Conservation (phyloP, 2,888 invertebrate species). For the Dorcus parallelipipedus region DNA sequence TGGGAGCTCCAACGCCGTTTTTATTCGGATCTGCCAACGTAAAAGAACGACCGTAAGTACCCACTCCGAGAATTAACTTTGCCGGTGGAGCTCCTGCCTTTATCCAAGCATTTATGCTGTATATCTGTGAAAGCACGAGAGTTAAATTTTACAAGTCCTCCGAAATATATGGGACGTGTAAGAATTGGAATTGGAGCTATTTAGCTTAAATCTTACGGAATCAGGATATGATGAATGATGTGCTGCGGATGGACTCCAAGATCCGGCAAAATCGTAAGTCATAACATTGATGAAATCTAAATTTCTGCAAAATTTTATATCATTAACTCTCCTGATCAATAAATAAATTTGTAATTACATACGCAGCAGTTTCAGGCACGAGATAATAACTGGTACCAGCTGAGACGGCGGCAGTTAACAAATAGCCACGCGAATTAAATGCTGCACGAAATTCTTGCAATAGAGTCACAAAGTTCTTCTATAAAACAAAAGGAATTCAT, state of each 20-base stretch:
- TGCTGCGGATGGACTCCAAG: constrained; percentile 62
- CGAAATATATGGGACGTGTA: too few relatives aligned
- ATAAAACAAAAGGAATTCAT: not conserved
- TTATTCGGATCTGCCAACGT: constrained; percentile 52
- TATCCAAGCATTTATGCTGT: constrained; percentile 52
- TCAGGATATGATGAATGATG: constrained; percentile 61
- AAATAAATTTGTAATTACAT: too few relatives aligned
- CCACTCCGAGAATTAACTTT: constrained; percentile 68
- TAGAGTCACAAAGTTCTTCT: constrained; percentile 46
- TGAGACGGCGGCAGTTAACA: constrained; percentile 60
- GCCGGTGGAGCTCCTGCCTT: constrained; percentile 55
- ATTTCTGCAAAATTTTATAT: constrained; percentile 46
- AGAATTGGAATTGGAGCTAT: too few relatives aligned
- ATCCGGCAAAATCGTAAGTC: constrained; percentile 70
- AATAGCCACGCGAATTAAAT: constrained; percentile 52
- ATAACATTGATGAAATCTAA: constrained; percentile 67
- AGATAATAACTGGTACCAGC: constrained; percentile 22
- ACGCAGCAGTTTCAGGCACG: too few relatives aligned
- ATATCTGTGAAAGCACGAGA: constrained; percentile 8
- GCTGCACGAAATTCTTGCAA: constrained; percentile 54
- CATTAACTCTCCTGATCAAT: too few relatives aligned
- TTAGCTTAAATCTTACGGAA: constrained; percentile 30
- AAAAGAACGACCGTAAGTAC: constrained; percentile 67
- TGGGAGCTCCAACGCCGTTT: constrained; percentile 55
- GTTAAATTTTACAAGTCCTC: too few relatives aligned